Conservation (phyloP, 2,797 vertebrate genomes). For the Eulemur rubriventer region DNA sequence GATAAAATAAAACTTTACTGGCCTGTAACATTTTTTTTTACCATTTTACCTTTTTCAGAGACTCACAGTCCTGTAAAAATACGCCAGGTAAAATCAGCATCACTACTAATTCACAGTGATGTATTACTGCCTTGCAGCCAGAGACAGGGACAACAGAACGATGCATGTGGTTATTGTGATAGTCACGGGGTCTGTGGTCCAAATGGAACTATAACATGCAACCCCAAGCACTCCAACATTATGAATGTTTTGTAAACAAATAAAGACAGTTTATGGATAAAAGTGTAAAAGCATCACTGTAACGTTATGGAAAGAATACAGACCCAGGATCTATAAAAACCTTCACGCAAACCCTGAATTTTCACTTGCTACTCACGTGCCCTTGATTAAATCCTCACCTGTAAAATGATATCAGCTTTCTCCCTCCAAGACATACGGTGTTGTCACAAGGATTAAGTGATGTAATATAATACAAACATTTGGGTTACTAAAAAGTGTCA, state of each 20-base stretch:
- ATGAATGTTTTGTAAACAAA: background rate
- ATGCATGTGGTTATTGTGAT: fast-evolving
- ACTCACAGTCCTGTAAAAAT: background rate
- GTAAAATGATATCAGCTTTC: background rate
- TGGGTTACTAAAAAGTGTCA: background rate
- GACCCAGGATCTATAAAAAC: background rate
- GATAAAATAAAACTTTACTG: background rate
- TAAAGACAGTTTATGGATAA: background rate
- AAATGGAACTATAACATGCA: fast-evolving
- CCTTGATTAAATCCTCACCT: background rate
- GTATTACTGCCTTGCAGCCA: background rate
- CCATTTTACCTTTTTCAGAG: background rate
- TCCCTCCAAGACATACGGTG: background rate
- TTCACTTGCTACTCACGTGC: background rate
- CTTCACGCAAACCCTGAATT: background rate
- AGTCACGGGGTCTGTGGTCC: no score
- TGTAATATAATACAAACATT: background rate
- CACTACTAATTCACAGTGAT: background rate
- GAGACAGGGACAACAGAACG: background rate
- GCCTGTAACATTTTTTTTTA: background rate
- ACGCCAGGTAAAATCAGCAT: background rate
- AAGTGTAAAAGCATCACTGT: background rate
- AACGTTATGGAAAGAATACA: background rate
- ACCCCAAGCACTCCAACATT: background rate
- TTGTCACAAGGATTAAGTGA: background rate